Base-by-base conservation (phyloP, 2,113 vertebrate species). In the Cebidichthys violaceus region DNA sequence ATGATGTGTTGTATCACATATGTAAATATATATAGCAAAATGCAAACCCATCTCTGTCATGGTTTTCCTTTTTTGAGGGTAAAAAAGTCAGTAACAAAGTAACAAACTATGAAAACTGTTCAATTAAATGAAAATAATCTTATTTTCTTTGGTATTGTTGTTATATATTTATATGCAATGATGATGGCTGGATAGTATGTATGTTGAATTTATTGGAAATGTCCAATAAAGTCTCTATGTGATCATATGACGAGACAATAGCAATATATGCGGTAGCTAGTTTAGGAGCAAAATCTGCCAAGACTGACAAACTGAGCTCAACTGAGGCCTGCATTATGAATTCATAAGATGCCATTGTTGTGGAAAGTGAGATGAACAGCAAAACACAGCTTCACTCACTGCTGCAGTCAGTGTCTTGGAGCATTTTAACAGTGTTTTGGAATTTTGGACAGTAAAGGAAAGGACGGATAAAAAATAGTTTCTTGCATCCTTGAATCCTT, bases 381-480 rank as follows among this genome's bases (percentile, higher is more conserved):
- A 39, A 61, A 64, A 70, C 45, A 59, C 5, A 37, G 29, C 18
- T 64, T 57, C 27, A 31, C 59, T 82, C 35, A 31, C 50, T 39
- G 69, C 45, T 70, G 71, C 27, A 68, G 65, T 50, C 35, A 39
- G 59, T 50, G 52, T 71, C 31, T 66, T 10, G 1, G 33, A 50
- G 59, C 75, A 33, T 76, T 82, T 77, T 84, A 41, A 65, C n/a
- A n/a, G n/a, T n/a, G 33, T 60, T 75, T 81, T 80, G 59, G 17
- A 86, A 66, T 11, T 41, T 41, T 45, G 24, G 6, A 41, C 62
- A 81, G 83, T 47, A 15, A 82, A 83, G 29, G 70, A 74, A 81
- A 75, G 72, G 33, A 70, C 29, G 18, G 83, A 76, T 88, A 84
- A 81, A 33, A 93, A 92, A 81, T 84, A 82, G 77, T 84, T 81